A percentile compares a stretch with the other conserved stretches of the same genome.
These are phyloP conservation scores for Drosophila pallidifrons DNA, from an alignment of 1,140 invertebrate genomes.

Conservation along the genomic window DNA sequence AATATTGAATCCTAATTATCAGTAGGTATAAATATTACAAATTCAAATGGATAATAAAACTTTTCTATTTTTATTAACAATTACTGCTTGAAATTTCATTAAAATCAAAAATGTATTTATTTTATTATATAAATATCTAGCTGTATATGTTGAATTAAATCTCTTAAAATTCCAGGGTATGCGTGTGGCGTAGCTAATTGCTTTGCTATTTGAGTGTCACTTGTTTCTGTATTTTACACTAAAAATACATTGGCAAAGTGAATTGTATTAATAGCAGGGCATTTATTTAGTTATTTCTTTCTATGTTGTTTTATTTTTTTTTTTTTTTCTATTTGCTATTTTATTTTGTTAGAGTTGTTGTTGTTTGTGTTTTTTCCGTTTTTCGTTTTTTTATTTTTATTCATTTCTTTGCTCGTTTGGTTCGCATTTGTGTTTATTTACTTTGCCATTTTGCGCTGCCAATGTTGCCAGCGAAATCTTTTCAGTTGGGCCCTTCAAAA, in stretches of 20 bases:
- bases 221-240: conserved; percentile 66
- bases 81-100: too few relatives aligned
- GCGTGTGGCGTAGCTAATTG: conserved; percentile 2
- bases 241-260: conserved; percentile 84
- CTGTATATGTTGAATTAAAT: not conserved
- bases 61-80: too few relatives aligned
- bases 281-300: conserved; percentile 82
- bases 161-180: conserved; percentile 49
- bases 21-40: too few relatives aligned
- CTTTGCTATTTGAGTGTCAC: conserved; percentile 24
- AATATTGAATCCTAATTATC: too few relatives aligned
- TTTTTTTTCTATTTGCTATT: conserved; percentile 3
- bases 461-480: conserved; percentile 44
- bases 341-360: conserved; percentile 28
- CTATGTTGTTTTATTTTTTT: conserved; percentile 44
- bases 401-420: conserved; percentile 38
- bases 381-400: conserved; percentile 28
- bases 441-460: conserved; percentile 70
- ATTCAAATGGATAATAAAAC: too few relatives aligned
- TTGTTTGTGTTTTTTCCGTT: conserved; percentile 36
- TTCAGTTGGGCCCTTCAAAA: conserved; percentile 71
- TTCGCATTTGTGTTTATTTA: conserved; percentile 79
- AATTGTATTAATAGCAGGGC: conserved; percentile 84
- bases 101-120: too few relatives aligned
- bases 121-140: too few relatives aligned